Evolutionary conservation across 2,888 invertebrate genomes (phyloP).

Genomic region (Mesodorylaimus sp.): DNA sequence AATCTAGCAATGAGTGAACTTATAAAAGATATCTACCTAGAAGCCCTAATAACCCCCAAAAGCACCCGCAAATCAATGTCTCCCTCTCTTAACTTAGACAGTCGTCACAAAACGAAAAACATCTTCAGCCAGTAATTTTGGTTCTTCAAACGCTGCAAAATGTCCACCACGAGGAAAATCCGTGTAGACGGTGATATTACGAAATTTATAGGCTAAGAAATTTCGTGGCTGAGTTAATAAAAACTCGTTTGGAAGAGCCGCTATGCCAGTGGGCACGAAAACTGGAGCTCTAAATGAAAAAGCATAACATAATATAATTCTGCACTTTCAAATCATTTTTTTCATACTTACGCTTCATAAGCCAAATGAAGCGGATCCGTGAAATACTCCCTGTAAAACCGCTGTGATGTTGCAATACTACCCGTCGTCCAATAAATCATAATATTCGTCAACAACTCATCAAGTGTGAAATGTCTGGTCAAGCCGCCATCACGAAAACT

Average conservation of each 20-base stretch:
- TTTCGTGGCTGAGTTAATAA: conserved; percentile 43
- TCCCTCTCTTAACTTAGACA: no score
- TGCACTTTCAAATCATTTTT: no score
- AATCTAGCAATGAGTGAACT: no score
- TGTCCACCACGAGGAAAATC: conserved; percentile 56
- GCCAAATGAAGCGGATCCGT: conserved; percentile 13
- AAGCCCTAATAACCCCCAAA: no score
- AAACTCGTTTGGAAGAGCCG: conserved; percentile 54
- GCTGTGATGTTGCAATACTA: conserved; percentile 52
- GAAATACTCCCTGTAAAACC: conserved; percentile 50
- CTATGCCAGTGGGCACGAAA: conserved; percentile 51
- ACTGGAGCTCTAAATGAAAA: conserved; percentile 43
- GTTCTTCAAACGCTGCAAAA: conserved; percentile 63
- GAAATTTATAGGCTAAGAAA: conserved; percentile 43
- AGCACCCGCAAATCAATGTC: no score
- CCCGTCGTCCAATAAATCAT: conserved; percentile 63
- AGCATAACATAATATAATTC: conserved; percentile 5
- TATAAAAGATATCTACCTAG: no score
- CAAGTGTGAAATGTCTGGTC: conserved; percentile 45
- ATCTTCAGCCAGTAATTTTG: conserved; percentile 50
- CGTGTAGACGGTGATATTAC: conserved; percentile 49
- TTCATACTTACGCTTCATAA: no score
- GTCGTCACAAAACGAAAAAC: conserved; percentile 40
- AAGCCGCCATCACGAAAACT: conserved; percentile 46
- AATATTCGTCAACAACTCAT: conserved; percentile 53